These are phyloP conservation scores for Grammomys surdaster DNA, from an alignment of 2,113 vertebrate species.

Conservation along the genomic window DNA sequence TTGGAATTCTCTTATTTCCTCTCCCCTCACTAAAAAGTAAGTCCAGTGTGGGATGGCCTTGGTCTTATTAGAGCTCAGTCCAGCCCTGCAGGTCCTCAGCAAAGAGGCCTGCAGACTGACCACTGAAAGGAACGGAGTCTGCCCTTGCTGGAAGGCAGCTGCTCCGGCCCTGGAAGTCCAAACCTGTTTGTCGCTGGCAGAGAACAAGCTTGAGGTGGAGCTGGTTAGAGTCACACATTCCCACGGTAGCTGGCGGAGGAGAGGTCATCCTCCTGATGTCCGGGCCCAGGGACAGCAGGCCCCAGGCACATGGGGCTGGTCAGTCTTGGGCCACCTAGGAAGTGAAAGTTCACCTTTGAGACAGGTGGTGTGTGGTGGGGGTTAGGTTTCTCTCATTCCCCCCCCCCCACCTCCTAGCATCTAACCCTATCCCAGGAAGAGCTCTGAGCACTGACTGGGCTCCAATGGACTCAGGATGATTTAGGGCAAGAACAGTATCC, in stretches of 20 bases:
- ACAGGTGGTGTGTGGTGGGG: not conserved
- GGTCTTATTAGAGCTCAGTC: not conserved
- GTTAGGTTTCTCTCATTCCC: no score
- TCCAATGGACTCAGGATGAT: not conserved
- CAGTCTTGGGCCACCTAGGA: not conserved
- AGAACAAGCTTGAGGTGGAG: not conserved
- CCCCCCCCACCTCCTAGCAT: not conserved
- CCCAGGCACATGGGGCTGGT: not conserved
- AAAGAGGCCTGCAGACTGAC: not conserved
- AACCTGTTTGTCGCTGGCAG: not conserved
- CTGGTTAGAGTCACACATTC: not conserved
- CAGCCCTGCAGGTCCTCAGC: not conserved
- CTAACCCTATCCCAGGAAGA: not conserved
- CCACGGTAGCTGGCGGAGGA: not conserved
- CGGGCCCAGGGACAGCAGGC: not conserved
- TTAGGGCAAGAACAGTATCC: no score
- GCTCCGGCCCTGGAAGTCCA: not conserved
- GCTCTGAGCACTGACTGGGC: not conserved
- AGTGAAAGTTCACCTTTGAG: not conserved
- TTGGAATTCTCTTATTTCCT: not conserved
- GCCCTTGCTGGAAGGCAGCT: not conserved
- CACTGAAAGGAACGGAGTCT: no score
- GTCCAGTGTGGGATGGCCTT: accelerated
- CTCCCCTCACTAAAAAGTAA: not conserved
- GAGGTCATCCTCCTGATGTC: accelerated